These are phyloP conservation scores for Chelonus insularis DNA, from an alignment of 1,140 invertebrate genomes.

Conservation along the genomic window DNA sequence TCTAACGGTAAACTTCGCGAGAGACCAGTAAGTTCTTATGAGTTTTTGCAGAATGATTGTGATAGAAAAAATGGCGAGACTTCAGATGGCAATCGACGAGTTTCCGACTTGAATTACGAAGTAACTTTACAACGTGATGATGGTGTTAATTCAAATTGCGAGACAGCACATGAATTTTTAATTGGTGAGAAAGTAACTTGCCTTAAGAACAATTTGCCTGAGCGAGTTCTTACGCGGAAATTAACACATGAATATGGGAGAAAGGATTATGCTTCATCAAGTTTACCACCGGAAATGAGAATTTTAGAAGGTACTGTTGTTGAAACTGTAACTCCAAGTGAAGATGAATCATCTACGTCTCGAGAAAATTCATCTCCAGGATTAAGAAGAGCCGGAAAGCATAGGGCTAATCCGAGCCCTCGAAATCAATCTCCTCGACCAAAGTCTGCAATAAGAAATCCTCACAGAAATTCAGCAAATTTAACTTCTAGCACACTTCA, in stretches of 20 bases:
- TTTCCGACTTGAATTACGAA: conserved; percentile 33
- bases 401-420: conserved; percentile 53
- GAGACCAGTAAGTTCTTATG: conserved; percentile 35
- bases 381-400: conserved; percentile 52
- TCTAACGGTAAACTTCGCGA: conserved; percentile 26
- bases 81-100: conserved; percentile 47
- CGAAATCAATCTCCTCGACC: conserved; percentile 67
- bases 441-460: conserved; percentile 57
- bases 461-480: conserved; percentile 66
- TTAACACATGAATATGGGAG: conserved; percentile 54
- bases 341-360: conserved; percentile 66
- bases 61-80: conserved; percentile 38
- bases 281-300: conserved; percentile 51
- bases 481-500: conserved; percentile 72
- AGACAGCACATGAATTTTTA: conserved; percentile 57
- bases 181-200: conserved; percentile 62
- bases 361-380: conserved; percentile 63
- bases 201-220: conserved; percentile 53
- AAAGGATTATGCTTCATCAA: conserved; percentile 49
- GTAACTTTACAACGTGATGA: conserved; percentile 25
- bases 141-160: conserved; percentile 30
- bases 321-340: conserved; percentile 57
- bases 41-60: conserved; percentile 42
- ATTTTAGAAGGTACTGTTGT: conserved; percentile 60
- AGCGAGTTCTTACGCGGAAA: conserved; percentile 56